Base-by-base conservation (phyloP, 2,113 vertebrate genomes). In the Puntigrus tetrazona region DNA sequence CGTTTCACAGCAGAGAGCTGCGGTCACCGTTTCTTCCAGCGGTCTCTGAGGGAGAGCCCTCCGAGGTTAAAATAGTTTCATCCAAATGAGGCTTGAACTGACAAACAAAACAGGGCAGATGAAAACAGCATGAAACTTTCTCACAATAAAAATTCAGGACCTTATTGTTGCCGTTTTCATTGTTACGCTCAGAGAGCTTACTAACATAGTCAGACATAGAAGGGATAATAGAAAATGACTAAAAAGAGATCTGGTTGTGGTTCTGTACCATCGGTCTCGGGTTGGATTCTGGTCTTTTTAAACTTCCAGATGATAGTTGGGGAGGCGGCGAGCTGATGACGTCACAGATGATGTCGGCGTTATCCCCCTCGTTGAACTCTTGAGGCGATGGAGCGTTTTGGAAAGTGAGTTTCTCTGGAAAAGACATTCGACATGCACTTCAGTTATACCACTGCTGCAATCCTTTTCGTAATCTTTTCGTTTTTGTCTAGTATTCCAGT, bases 371-470 rank as follows among this genome's bases (percentile, higher is more conserved):
- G 16, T 94, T 97, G 92, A 98, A 99, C 55, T 99, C 98, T 92
- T 99, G 98, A 0, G 94, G 96, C 29, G 95, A 97, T 8, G 97
- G 97, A 1, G 96, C 96, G 0, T 94, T 96, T 94, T 94, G 92
- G 94, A 99, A 99, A 88, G 96, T 98, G 90, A 99, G 95, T 89
- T 97, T 99, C 89, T 98, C 98, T 99, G 95, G 29, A 94, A 81
- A 75, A 31, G 67, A 50, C 10, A 63, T 65, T 74, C 18, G 18
- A 57, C 45, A 85, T 65, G 29, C 1, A 38, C 31, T 27, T 67
- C 4, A 67, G 16, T 34, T 76, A 2, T 50, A 22, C 11, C 8
- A 18, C 8, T 57, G 27, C 41, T 43, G 20, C 5, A 25, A 43
- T 43, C 22, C 1, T 22, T 11, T 69, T n/a, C 18, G 0, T 43